Evolutionary conservation across 2,888 invertebrate genomes (phyloP).

Genomic region (Drosophila kuntzei): DNA sequence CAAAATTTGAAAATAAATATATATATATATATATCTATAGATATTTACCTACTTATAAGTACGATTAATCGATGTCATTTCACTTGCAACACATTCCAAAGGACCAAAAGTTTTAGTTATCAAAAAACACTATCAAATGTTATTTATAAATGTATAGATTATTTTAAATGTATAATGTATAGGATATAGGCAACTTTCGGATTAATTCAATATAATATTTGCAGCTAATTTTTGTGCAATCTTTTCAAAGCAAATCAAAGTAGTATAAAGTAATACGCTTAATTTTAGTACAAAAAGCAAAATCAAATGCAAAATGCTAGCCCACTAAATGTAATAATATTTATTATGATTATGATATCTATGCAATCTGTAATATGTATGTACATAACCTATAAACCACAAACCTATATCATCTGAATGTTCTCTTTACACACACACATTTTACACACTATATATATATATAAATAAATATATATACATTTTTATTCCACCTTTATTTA

Average conservation of each 20-base stretch:
- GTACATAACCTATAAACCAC: conserved; percentile 33
- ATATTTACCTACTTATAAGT: conserved; percentile 3
- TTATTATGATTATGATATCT: conserved; percentile 54
- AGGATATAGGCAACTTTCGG: conserved; percentile 17
- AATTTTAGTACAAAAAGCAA: conserved; percentile 80
- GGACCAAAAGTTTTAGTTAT: conserved; percentile 67
- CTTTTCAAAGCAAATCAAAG: conserved; percentile 28
- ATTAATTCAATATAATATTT: conserved; percentile 22
- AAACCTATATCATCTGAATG: conserved; percentile 38
- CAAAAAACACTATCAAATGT: conserved; percentile 29
- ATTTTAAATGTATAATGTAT: conserved; percentile 4
- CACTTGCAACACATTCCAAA: conserved; percentile 81
- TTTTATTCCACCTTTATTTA: conserved; percentile 33
- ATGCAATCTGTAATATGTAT: conserved; percentile 30
- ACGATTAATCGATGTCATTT: conserved; percentile 19
- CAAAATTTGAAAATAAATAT: conserved; percentile 25
- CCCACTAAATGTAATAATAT: conserved; percentile 68
- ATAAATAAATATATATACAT: conserved; percentile 16
- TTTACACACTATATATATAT: conserved; percentile 18
- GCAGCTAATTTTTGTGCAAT: conserved; percentile 55
- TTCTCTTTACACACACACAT: conserved; percentile 32
- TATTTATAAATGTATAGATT: conserved; percentile 45
- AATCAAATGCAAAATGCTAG: conserved; percentile 55
- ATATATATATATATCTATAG: conserved; percentile 6
- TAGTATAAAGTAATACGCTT: conserved; percentile 71